Percentiles rank a stretch among this genome's conserved stretches.
phyloP scores from a whole-genome alignment of 2,113 vertebrate species.

The Typhlomys cinereus region DNA sequence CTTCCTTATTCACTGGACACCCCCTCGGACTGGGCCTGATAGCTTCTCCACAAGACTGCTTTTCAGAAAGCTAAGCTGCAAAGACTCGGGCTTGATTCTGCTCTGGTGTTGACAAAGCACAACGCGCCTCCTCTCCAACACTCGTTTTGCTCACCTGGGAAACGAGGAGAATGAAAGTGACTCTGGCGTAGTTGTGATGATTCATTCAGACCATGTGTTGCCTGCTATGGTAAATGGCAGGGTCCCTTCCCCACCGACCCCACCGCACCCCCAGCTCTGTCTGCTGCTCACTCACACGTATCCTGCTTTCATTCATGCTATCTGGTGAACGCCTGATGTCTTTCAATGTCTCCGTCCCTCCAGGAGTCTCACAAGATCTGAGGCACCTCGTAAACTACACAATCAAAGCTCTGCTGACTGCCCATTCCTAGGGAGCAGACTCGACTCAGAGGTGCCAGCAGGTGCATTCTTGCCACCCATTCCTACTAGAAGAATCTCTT shows the following conservation, averaged over 20 bases:
- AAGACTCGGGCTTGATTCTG: conserved; percentile 35
- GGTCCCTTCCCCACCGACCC: too few relatives aligned
- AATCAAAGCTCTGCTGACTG: rapidly evolving
- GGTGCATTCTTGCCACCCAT: background rate
- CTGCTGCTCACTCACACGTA: background rate
- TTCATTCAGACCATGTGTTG: background rate
- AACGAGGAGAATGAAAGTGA: background rate
- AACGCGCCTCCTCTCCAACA: conserved; percentile 1
- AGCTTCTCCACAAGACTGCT: conserved; percentile 36
- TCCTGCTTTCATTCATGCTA: background rate
- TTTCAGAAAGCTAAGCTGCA: conserved; percentile 47
- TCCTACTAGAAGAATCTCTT: background rate
- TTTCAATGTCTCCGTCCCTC: background rate
- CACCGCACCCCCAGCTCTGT: too few relatives aligned
- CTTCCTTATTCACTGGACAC: conserved; percentile 69
- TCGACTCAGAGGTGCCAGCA: background rate
- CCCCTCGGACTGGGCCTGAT: background rate
- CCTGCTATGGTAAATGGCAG: background rate
- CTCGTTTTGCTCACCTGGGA: background rate
- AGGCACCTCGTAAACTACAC: background rate
- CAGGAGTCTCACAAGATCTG: rapidly evolving
- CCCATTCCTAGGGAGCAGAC: background rate
- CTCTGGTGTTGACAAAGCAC: background rate
- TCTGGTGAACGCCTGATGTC: background rate
- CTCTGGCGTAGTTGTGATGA: background rate